A percentile compares a stretch with the other conserved stretches of the same genome.
These are phyloP conservation scores for Phragmatobia fuliginosa DNA, from an alignment of 2,888 invertebrate genomes.

Conservation along the genomic window DNA sequence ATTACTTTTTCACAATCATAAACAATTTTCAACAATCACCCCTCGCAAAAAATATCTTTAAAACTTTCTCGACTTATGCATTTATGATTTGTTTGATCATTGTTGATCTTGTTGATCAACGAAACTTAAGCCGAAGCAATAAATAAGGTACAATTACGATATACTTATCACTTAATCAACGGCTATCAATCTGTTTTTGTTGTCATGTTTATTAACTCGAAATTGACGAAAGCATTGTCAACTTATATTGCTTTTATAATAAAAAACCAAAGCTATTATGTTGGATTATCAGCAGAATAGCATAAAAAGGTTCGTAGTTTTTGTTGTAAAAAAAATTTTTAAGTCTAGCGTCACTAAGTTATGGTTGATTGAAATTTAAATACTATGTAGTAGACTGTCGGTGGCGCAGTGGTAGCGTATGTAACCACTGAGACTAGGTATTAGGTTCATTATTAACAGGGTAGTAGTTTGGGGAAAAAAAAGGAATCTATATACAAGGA, in stretches of 20 bases:
- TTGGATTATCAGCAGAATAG: slow-evolving; percentile 23
- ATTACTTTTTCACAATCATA: neutral
- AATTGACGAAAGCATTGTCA: slow-evolving; percentile 20
- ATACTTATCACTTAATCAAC: slow-evolving; percentile 12
- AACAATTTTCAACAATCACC: neutral
- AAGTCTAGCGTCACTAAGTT: slow-evolving; percentile 22
- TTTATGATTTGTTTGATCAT: neutral
- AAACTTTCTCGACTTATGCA: neutral
- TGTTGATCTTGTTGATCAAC: neutral
- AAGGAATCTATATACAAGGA: neutral
- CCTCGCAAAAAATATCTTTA: neutral
- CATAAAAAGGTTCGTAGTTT: slow-evolving; percentile 20
- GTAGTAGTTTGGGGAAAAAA: too few relatives aligned
- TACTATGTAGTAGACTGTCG: slow-evolving; percentile 14
- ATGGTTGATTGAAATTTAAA: slow-evolving; percentile 33
- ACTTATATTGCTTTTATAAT: slow-evolving; percentile 20
- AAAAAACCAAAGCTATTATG: slow-evolving; percentile 30
- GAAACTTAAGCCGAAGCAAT: neutral
- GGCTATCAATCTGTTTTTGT: slow-evolving; percentile 18
- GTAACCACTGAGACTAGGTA: too few relatives aligned
- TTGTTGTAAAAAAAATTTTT: slow-evolving; percentile 22
- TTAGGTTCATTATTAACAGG: slow-evolving; percentile 13
- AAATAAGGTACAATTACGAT: neutral
- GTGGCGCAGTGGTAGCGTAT: neutral
- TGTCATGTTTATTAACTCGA: slow-evolving; percentile 15